phyloP scores from a whole-genome alignment of 2,888 invertebrate genomes.

The Andrena trimmerana region DNA sequence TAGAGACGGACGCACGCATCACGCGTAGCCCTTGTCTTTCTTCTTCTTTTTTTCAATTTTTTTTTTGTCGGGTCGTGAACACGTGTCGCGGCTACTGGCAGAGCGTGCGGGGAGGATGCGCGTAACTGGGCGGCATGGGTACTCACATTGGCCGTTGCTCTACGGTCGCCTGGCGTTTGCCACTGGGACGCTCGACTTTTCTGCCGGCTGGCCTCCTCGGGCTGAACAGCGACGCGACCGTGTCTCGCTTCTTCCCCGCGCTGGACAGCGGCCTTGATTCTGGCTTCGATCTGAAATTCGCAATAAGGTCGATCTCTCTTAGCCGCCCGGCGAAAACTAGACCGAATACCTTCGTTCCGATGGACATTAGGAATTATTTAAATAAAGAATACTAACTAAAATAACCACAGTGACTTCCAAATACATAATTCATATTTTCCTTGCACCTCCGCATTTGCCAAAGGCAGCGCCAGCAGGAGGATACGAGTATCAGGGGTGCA shows the following conservation, averaged over 20 bases:
- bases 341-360: background rate
- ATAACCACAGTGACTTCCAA: no score
- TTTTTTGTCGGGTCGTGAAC: slow-evolving; percentile 5
- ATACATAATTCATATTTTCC: no score
- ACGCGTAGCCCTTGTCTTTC: slow-evolving; percentile 20
- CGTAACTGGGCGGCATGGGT: slow-evolving; percentile 15
- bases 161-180: slow-evolving; percentile 39
- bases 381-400: no score
- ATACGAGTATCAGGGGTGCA: no score
- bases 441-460: no score
- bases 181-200: slow-evolving; percentile 62
- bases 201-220: slow-evolving; percentile 68
- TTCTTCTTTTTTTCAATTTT: slow-evolving; percentile 19
- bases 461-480: no score
- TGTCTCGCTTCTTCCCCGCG: slow-evolving; percentile 67
- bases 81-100: background rate
- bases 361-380: background rate
- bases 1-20: slow-evolving; percentile 53
- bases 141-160: slow-evolving; percentile 66
- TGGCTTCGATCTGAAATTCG: slow-evolving; percentile 71
- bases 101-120: slow-evolving; percentile 19
- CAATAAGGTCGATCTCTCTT: slow-evolving; percentile 26
- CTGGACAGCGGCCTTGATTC: slow-evolving; percentile 56
- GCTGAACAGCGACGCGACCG: slow-evolving; percentile 73
- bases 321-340: background rate